Evolutionary conservation across 2,888 invertebrate species (phyloP), one percentile per base, ranked within the genome.

Genomic region (Erynnis tages): DNA sequence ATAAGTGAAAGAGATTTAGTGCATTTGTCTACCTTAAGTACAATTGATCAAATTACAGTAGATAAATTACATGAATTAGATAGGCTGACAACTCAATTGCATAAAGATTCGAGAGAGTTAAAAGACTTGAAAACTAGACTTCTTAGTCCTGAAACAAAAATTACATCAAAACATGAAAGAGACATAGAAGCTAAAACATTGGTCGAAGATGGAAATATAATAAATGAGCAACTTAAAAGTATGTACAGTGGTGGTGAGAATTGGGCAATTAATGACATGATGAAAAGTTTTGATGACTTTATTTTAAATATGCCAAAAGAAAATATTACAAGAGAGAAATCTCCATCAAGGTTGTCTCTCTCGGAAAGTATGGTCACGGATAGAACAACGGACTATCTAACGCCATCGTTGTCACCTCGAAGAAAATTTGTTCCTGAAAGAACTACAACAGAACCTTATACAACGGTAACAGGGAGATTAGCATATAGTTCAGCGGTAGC

Each of bases 51-150:
- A 80, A 93, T 93, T 57, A 93, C 94, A 52, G 92, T 95, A 75
- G 94, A 94, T 79, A 94, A 94, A 86, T 90, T 94, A 73, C 93
- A 94, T 70, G 94, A 94, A 86, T 90, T 95, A 79, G 95, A 95
- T 90, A 91, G 93, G 76, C 78, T 95, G 69, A 94, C 94, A 74
- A 92, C 91, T 60, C 94, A 94, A 83, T 90, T 95, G 71, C 93
- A 94, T 66, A 93, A 94, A 82, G 95, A 95, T 85, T 94, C 94
- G 54, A 92, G 93, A 77, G 94, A 94, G 79, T 90, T 94, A 66
- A 93, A 94, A 82, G 94, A 94, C 76, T 88, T 95, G 61, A 93
- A 94, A 80, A 91, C 92, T 66, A 91, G 93, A 77, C 83, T 94
- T 60, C 85, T 93, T 70, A 93, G 93, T 73, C 93, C 93, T 8